Percentiles rank a stretch among this genome's conserved stretches.
These are phyloP conservation scores for Latheticus oryzae DNA, from an alignment of 2,888 invertebrate genomes.

Conservation along the genomic window DNA sequence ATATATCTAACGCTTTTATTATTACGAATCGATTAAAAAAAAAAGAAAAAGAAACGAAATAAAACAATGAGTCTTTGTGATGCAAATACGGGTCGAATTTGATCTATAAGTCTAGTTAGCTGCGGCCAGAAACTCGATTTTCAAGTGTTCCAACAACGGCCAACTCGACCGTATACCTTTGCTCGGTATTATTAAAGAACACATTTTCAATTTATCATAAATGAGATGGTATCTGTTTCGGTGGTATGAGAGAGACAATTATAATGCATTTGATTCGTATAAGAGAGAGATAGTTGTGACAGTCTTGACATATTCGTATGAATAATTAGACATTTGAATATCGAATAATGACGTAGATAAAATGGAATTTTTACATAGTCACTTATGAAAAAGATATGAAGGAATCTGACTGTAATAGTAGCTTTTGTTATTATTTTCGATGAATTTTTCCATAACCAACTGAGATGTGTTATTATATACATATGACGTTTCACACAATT, in stretches of 20 bases:
- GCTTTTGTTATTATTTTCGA: slow-evolving; percentile 11
- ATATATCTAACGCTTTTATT: slow-evolving; percentile 6
- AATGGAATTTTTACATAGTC: slow-evolving; percentile 52
- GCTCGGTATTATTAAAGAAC: slow-evolving; percentile 55
- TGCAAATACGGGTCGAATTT: slow-evolving; percentile 30
- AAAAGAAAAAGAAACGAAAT: slow-evolving; percentile 7
- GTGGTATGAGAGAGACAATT: slow-evolving; percentile 42
- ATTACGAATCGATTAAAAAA: slow-evolving; percentile 21
- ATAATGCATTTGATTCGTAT: background rate
- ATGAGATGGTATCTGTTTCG: slow-evolving; percentile 53
- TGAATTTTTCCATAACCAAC: too few relatives aligned
- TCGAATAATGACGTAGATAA: slow-evolving; percentile 55
- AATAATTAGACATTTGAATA: slow-evolving; percentile 60
- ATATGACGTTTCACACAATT: too few relatives aligned
- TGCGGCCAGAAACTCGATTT: slow-evolving; percentile 36
- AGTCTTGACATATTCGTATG: slow-evolving; percentile 52
- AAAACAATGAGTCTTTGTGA: slow-evolving; percentile 30
- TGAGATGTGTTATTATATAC: too few relatives aligned
- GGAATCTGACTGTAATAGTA: slow-evolving; percentile 9
- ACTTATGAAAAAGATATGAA: slow-evolving; percentile 34
- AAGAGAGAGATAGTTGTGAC: slow-evolving; percentile 45
- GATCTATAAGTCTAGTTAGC: slow-evolving; percentile 37
- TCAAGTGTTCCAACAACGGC: slow-evolving; percentile 35
- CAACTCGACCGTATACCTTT: slow-evolving; percentile 25
- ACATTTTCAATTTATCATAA: slow-evolving; percentile 61